Base-by-base conservation (phyloP, 2,797 vertebrate genomes). In the Hippoglossus hippoglossus region DNA sequence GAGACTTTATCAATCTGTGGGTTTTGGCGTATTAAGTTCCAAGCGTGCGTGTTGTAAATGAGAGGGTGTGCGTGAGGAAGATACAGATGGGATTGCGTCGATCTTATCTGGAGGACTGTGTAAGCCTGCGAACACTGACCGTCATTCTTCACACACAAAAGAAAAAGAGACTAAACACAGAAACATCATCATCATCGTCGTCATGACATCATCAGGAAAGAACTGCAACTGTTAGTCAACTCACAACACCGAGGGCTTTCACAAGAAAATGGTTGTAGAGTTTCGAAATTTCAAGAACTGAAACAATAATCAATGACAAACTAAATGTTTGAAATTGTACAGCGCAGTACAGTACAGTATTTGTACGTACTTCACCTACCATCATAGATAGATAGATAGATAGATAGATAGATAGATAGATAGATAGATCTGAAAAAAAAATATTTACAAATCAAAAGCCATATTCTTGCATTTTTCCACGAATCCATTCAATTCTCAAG, bases 401-500 rank as follows among this genome's bases (percentile, higher is more conserved):
- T 26, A 26, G 25, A 26, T 25, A 56, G 54, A 58, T 60, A 44
- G 57, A 89, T 69, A 84, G 77, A 95, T 95, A 95, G 95, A 95
- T 93, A 75, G 81, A 84, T 67, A 75, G 58, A 54, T 22, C 15
- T 73, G 58, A 59, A 85, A 84, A 86, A 87, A 76, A 53, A 87
- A 79, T 91, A 93, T 93, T 91, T 94, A 94, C 92, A 94, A 86
- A 92, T 86, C 84, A 93, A 91, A 77, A 90, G 64, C 79, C 86
- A 86, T 81, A 85, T 85, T 75, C 83, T 82, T 63, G 67, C 78
- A 69, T 77, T 81, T 88, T 88, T 96, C 93, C 96, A 96, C 94
- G 95, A 95, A 96, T 96, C 94, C 93, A 95, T 96, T 96, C 93
- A 83, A 65, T 78, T 81, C 81, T 84, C 67, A 81, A 81, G 81